Percentiles rank a stretch among this genome's conserved stretches.
phyloP scores from a whole-genome alignment of 1,140 invertebrate genomes.

The Elysia chlorotica region DNA sequence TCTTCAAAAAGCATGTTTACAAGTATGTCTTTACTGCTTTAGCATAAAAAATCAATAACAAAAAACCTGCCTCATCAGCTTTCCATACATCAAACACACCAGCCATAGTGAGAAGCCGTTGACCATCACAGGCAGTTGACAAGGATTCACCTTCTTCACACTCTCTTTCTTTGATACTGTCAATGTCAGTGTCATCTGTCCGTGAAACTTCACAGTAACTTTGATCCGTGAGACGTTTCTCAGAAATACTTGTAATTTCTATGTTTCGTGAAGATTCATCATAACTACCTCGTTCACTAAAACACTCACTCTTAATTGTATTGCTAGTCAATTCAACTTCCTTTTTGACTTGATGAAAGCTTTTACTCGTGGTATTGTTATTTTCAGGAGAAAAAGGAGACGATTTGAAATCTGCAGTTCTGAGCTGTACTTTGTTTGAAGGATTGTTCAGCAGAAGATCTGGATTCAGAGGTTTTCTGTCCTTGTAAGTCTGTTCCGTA shows the following conservation, averaged over 20 bases:
- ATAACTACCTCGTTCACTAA: neutral
- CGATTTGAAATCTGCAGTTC: too few species aligned
- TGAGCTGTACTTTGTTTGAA: too few species aligned
- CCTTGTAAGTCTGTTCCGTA: neutral
- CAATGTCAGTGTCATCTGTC: neutral
- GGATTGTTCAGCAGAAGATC: too few species aligned
- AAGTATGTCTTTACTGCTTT: neutral
- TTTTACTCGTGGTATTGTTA: too few species aligned
- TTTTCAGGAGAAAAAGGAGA: too few species aligned
- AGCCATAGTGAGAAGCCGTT: constrained; percentile 74
- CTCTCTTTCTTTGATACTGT: neutral
- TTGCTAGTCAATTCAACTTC: too few species aligned
- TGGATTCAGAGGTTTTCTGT: neutral
- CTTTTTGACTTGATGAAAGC: too few species aligned
- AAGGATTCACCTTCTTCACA: neutral
- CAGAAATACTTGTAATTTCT: neutral
- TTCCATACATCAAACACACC: constrained; percentile 78
- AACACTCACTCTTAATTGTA: too few species aligned
- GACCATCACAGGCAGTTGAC: constrained; percentile 69
- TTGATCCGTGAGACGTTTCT: neutral
- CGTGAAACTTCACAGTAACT: neutral
- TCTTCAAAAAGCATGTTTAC: neutral
- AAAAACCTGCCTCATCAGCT: constrained; percentile 58
- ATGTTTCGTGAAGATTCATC: neutral
- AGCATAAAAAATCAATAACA: neutral